phyloP scores from a whole-genome alignment of 2,797 vertebrate genomes.

The Emys orbicularis region DNA sequence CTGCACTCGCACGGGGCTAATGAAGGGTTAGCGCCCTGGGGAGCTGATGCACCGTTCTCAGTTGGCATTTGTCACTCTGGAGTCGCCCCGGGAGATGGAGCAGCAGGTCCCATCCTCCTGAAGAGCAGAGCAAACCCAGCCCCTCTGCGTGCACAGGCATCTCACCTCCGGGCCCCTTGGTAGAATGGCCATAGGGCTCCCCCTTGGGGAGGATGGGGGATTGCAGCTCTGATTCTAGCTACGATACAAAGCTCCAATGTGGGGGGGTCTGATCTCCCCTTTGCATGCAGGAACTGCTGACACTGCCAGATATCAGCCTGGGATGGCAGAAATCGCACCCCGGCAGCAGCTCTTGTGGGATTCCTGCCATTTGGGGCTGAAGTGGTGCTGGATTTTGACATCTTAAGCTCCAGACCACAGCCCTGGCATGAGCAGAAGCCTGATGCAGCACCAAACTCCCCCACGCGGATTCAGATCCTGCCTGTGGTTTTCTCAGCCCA shows the following conservation, averaged over 20 bases:
- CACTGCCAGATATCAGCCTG: rapidly evolving
- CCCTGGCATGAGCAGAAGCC: too few species aligned
- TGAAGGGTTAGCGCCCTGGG: not conserved
- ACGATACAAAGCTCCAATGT: too few species aligned
- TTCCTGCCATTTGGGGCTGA: not conserved
- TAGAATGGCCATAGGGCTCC: too few species aligned
- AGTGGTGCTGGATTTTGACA: too few species aligned
- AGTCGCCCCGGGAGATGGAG: too few species aligned
- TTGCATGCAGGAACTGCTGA: rapidly evolving
- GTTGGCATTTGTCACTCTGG: not conserved
- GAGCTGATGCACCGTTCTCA: rapidly evolving
- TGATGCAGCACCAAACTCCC: not conserved
- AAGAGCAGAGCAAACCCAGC: not conserved
- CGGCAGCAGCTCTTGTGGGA: too few species aligned
- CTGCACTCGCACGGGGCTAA: rapidly evolving
- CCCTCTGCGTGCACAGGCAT: not conserved
- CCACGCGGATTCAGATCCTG: not conserved
- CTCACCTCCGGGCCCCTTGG: too few species aligned
- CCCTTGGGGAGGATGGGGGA: not conserved
- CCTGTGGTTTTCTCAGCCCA: not conserved
- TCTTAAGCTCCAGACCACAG: too few species aligned
- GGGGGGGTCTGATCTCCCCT: too few species aligned
- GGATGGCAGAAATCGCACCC: not conserved
- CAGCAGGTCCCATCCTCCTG: not conserved
- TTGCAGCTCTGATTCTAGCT: not conserved